Evolutionary conservation across 2,113 vertebrate species (phyloP).

Genomic region (Carassius auratus): DNA sequence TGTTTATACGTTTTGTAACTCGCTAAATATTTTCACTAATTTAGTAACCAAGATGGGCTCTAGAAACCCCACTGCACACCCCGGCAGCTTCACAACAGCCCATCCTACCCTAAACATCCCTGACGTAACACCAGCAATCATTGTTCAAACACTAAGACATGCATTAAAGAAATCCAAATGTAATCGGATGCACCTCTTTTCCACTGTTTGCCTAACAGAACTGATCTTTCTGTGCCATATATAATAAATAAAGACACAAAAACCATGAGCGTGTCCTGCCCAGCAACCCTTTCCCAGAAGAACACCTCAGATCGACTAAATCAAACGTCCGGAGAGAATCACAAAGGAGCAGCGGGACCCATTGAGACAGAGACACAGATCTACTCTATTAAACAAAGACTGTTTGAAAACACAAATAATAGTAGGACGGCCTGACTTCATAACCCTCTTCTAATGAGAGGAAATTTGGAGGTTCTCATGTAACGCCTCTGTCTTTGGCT

Average conservation of each 20-base stretch:
- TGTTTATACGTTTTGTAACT: not conserved
- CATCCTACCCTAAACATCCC: not conserved
- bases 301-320: not conserved
- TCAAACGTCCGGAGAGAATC: not conserved
- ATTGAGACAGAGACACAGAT: conserved; percentile 14
- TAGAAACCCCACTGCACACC: not conserved
- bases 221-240: not conserved
- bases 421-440: conserved; percentile 42
- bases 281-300: not conserved
- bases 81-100: too few relatives aligned
- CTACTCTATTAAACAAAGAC: conserved; percentile 39
- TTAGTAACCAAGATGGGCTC: too few relatives aligned
- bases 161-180: not conserved
- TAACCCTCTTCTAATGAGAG: conserved; percentile 63
- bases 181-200: too few relatives aligned
- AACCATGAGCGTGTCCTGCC: not conserved
- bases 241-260: not conserved
- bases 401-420: conserved; percentile 60
- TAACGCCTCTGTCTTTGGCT: conserved; percentile 52
- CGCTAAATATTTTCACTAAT: not conserved
- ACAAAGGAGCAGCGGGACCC: not conserved
- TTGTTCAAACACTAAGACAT: not conserved
- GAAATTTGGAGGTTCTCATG: conserved; percentile 52
- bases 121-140: not conserved
- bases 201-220: not conserved